Percentiles rank a stretch among this genome's conserved stretches.
phyloP scores from a whole-genome alignment of 2,797 vertebrate genomes.

The Chelonia mydas region DNA sequence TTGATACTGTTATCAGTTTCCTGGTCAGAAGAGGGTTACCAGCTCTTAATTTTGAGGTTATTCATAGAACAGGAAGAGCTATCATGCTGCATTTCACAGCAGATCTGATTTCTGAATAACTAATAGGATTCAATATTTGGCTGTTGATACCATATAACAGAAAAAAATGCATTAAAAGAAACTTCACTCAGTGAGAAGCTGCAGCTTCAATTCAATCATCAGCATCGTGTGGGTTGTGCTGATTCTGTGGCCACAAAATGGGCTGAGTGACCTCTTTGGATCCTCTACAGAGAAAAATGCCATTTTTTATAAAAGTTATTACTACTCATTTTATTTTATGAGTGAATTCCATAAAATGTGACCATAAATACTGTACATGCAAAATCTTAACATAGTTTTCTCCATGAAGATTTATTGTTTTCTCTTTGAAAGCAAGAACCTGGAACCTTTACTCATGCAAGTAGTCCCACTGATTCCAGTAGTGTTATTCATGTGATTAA shows the following conservation, averaged over 20 bases:
- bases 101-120: constrained; percentile 4
- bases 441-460: neutral
- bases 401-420: neutral
- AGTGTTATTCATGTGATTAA: neutral
- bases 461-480: neutral
- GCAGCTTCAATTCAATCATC: neutral
- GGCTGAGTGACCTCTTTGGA: neutral
- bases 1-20: neutral
- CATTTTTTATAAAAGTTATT: neutral
- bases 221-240: no score
- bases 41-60: neutral
- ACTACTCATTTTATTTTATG: neutral
- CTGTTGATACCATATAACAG: neutral
- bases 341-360: neutral
- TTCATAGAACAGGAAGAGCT: neutral
- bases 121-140: neutral
- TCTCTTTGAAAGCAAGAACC: neutral
- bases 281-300: neutral
- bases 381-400: neutral
- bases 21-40: neutral
- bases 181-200: no score
- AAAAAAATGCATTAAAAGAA: neutral
- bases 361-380: neutral
- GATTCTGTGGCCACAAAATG: neutral
- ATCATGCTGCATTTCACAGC: neutral